Base-by-base conservation (phyloP, 2,888 invertebrate genomes). In the Chironomus riparius region DNA sequence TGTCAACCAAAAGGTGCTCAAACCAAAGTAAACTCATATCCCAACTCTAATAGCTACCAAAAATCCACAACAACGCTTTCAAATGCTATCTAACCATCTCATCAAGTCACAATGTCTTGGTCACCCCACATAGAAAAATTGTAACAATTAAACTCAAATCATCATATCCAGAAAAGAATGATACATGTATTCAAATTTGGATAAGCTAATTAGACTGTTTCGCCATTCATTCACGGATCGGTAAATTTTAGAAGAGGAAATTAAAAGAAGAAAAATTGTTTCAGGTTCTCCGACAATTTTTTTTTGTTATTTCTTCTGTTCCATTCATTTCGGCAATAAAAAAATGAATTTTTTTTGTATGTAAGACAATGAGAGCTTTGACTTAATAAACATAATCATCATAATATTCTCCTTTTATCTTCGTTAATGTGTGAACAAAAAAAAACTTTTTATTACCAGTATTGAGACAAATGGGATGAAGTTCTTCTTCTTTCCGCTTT, bases 111-210 rank as follows among this genome's bases (percentile, higher is more conserved):
- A 38, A 38, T 2, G 2, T 38, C 38, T 38, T 38, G 10, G 38
- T 38, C 38, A 38, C 2, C 10, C 7, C 24, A 28, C 4, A 1
- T 13, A 12, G n/a, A 38, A 28, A 68, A 56, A 56, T 47, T 15
- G 56, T 47, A 71, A 71, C 71, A 71, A 71, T 71, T 71, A 71
- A 71, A 50, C 24, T 71, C 71, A 56, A 47, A 71, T 71, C 71
- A 71, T 71, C 71, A 38, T 38, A 38, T 38, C 38, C 28, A 28
- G 12, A 28, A 22, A 24, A 68, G 38, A 68, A 68, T 38, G 68
- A 68, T 28, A 38, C 38, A 38, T 38, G 7, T 10, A 68, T 70
- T 69, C 47, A 47, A 70, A 47, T 18, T 70, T 47, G 70, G 70
- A 70, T 70, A 70, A 70, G 56, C 71, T 71, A 71, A 71, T 71